Evolutionary conservation across 2,888 invertebrate species (phyloP), one percentile per base, ranked within the genome.

Genomic region (Saturnia pavonia): DNA sequence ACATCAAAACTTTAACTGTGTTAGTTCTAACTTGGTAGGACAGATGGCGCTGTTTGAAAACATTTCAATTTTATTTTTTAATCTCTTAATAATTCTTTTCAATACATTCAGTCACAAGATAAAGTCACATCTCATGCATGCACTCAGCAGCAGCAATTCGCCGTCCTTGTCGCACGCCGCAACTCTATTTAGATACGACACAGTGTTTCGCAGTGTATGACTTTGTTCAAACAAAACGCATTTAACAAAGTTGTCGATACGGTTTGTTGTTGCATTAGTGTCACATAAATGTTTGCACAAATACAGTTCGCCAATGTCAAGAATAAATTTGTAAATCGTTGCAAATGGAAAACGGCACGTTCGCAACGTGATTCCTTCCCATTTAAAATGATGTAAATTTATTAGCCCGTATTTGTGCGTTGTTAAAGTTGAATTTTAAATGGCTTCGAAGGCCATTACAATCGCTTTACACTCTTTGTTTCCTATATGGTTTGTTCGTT

Each of bases 401-500:
- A 4, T 67, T 67, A 14, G 25, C 19, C n/a, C 34, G n/a, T 67
- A 70, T 67, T 27, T 54, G n/a, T 51, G 14, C 16, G 43, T 11
- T 43, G 48, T 71, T 72, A 57, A 66, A 40, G 60, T 34, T 66
- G 69, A 70, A 65, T 25, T 71, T 70, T 68, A 71, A 69, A 69
- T 66, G 27, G 27, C 54, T 51, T 27, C 51, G 34, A 68, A 68
- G 40, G 48, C 45, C 66, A 42, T 66, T 67, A 54, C 66, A 34
- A 42, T 43, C 54, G 65, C 42, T 73, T 70, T 48, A 67, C 72
- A 70, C 70, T 70, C 78, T 82, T 83, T 82, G 82, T 84, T 83
- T 83, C 80, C 80, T 82, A 78, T 74, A 76, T 73, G 74, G 65
- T 74, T 74, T 81, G 74, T 79, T 80, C 75, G 74, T 76, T 80